Evolutionary conservation across 2,797 vertebrate genomes (phyloP), one percentile per base, ranked within the genome.

Genomic region (Lagocephalus sceleratus): DNA sequence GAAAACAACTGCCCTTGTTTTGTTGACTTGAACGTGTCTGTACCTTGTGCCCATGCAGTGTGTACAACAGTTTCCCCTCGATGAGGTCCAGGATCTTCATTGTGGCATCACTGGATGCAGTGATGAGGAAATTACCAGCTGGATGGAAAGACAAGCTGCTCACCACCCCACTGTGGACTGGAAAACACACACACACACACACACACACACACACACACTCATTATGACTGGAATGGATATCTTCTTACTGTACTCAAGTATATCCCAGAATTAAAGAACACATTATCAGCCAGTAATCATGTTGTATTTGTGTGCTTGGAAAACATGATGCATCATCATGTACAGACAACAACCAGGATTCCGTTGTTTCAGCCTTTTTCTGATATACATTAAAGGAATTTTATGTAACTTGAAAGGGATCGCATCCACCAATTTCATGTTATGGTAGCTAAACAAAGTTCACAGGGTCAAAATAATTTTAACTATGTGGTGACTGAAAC

Each of bases 31-130:
- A 35, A 35, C 15, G 42, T 23, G 16, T 32, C 5, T 63, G 1
- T 77, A 98, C 97, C 96, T 97, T 95, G 73, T 99, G 97, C 64
- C 96, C 94, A 0, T 99, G 97, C 20, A 98, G 90, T 1, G 97
- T 99, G 59, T 95, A 99, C 22, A 98, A 89, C 21, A 97, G 90
- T 50, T 94, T 93, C 66, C 97, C 97, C 83, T 98, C 95, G 57
- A 97, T 72, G 57, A 99, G 89, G 73, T 99, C 96, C 85, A 99
- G 75, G 68, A 99, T 93, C 88, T 96, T 99, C 78, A 98, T 77
- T 17, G 97, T 99, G 29, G 95, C 97, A 85, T 99, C 97, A 0
- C 82, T 95, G 68, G 96, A 96, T 7, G 94, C 94, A 1, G 94
- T 97, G 79, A 98, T 83, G 69, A 99, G 92, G 85, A 94, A 96